phyloP scores from a whole-genome alignment of 2,113 vertebrate genomes.

The Hydropotes inermis region DNA sequence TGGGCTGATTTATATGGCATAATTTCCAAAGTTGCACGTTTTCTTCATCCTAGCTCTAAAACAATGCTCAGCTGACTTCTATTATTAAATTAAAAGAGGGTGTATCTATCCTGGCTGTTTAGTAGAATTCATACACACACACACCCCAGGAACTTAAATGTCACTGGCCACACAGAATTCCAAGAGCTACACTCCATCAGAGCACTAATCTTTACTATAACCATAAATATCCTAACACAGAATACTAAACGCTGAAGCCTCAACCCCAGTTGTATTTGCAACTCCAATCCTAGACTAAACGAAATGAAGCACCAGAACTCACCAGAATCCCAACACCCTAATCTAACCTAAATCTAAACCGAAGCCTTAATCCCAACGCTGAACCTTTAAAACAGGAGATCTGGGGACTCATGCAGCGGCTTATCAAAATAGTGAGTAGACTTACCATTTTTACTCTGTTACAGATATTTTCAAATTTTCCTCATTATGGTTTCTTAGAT shows the following conservation, averaged over 20 bases:
- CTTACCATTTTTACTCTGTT: not conserved
- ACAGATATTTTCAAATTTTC: not conserved
- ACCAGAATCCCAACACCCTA: not conserved
- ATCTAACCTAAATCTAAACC: not conserved
- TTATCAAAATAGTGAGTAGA: not conserved
- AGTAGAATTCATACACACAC: not conserved
- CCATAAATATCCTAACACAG: not conserved
- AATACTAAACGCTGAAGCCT: not conserved
- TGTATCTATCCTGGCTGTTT: not conserved
- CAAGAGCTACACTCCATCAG: not conserved
- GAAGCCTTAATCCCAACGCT: not conserved
- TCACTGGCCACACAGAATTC: not conserved
- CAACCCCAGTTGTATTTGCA: not conserved
- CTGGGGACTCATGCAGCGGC: accelerated
- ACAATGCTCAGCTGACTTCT: not conserved
- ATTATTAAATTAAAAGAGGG: not conserved
- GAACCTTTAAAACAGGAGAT: not conserved
- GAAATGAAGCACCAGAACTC: not conserved
- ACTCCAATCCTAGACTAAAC: not conserved
- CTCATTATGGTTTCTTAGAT: not conserved
- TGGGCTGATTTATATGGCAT: not conserved
- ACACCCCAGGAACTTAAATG: not conserved
- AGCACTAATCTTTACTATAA: not conserved
- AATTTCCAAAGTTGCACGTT: not conserved
- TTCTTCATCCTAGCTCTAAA: not conserved